phyloP scores from a whole-genome alignment of 1,140 invertebrate genomes.

The Bombus breviceps region DNA sequence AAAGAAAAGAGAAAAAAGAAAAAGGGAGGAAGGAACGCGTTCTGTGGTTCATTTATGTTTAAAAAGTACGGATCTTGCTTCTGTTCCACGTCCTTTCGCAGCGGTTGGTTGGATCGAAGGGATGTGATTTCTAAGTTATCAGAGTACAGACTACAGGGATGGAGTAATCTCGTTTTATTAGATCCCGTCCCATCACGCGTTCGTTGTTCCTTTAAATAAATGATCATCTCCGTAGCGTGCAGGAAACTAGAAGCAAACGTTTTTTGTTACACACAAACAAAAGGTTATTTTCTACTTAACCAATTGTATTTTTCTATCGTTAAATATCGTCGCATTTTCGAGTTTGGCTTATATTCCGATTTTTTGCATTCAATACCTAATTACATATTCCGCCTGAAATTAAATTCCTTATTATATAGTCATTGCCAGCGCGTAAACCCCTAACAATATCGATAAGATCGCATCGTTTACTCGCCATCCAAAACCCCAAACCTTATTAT shows the following conservation, averaged over 20 bases:
- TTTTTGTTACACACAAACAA: not conserved
- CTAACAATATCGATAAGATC: not conserved
- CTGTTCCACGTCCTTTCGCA: not conserved
- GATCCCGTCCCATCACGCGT: not conserved
- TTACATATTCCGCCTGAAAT: not conserved
- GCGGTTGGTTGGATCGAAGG: not conserved
- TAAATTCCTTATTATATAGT: not conserved
- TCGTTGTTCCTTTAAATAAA: conserved; percentile 14
- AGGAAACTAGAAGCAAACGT: not conserved
- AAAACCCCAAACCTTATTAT: conserved; percentile 15
- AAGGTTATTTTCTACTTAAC: not conserved
- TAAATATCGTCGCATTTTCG: not conserved
- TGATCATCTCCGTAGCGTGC: not conserved
- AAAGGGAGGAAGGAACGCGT: not conserved
- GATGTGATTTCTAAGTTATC: conserved; percentile 3
- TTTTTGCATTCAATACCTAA: too few relatives aligned
- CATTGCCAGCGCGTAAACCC: not conserved
- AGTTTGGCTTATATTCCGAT: too few relatives aligned
- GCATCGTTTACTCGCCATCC: too few relatives aligned
- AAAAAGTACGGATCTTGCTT: not conserved
- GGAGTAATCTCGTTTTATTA: conserved; percentile 5
- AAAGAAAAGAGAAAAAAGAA: too few relatives aligned
- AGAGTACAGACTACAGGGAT: not conserved
- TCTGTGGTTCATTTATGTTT: conserved; percentile 1
- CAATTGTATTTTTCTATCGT: not conserved